phyloP scores from a whole-genome alignment of 2,797 vertebrate genomes.

The Myotis vivesi region DNA sequence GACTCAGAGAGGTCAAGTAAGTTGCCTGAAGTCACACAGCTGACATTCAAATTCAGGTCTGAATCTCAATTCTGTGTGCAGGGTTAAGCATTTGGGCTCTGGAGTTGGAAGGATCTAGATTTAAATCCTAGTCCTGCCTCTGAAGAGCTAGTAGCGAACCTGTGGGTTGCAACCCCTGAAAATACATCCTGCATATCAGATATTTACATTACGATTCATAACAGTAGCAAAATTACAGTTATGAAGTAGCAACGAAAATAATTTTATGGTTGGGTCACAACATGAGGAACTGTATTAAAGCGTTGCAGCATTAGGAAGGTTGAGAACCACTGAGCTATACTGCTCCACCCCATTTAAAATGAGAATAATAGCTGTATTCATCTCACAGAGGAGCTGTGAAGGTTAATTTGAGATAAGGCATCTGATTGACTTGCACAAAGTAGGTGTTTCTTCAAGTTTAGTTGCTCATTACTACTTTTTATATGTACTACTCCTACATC shows the following conservation, averaged over 20 bases:
- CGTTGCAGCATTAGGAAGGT: too few relatives aligned
- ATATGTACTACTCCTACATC: background rate
- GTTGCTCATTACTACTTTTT: background rate
- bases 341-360: background rate
- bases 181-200: too few relatives aligned
- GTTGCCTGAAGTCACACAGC: background rate
- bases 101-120: background rate
- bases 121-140: background rate
- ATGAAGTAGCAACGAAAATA: too few relatives aligned
- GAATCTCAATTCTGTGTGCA: background rate
- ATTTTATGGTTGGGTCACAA: too few relatives aligned
- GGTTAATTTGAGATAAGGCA: background rate
- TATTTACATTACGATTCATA: too few relatives aligned
- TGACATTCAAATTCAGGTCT: background rate
- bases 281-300: too few relatives aligned
- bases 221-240: too few relatives aligned
- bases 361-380: background rate
- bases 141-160: background rate
- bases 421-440: background rate
- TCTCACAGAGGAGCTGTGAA: background rate
- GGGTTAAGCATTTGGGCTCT: background rate
- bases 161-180: too few relatives aligned
- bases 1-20: background rate
- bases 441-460: background rate
- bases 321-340: background rate